These are phyloP conservation scores for Chrysotoxum bicinctum DNA, from an alignment of 2,888 invertebrate species.

Conservation along the genomic window DNA sequence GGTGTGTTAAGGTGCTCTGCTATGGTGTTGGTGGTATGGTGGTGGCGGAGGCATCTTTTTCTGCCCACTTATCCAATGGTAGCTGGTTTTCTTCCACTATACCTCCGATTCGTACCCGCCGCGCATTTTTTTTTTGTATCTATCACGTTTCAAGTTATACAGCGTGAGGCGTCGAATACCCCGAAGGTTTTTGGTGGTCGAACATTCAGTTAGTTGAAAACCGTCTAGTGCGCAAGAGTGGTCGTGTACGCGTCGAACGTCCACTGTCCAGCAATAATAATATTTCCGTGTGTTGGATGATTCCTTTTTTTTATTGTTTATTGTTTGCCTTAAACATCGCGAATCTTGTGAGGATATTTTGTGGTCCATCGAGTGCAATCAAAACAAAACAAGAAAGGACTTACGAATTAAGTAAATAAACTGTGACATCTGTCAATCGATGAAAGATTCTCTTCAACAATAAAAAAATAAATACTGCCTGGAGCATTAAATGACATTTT, in stretches of 20 bases:
- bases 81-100: conserved; percentile 57
- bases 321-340: conserved; percentile 28
- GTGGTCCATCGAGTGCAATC: conserved; percentile 32
- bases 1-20: conserved; percentile 42
- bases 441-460: neutral
- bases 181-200: conserved; percentile 79
- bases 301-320: conserved; percentile 23
- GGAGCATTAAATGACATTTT: conserved; percentile 49
- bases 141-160: conserved; percentile 35
- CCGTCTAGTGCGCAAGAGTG: conserved; percentile 76
- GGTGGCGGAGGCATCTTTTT: conserved; percentile 57
- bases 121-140: conserved; percentile 27
- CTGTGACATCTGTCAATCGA: conserved; percentile 56
- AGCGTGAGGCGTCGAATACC: conserved; percentile 78
- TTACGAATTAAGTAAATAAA: conserved; percentile 10
- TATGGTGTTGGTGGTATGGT: conserved; percentile 43
- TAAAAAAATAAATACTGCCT: conserved; percentile 14
- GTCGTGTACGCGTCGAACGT: conserved; percentile 74
- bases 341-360: conserved; percentile 13
- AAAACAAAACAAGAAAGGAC: conserved; percentile 1
- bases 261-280: conserved; percentile 39
- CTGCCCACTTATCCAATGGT: conserved; percentile 71
- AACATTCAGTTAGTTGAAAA: conserved; percentile 75
- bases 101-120: conserved; percentile 40
- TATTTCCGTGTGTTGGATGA: conserved; percentile 64